These are phyloP conservation scores for Tetramorium alpestre DNA, from an alignment of 1,140 invertebrate species.

Conservation along the genomic window DNA sequence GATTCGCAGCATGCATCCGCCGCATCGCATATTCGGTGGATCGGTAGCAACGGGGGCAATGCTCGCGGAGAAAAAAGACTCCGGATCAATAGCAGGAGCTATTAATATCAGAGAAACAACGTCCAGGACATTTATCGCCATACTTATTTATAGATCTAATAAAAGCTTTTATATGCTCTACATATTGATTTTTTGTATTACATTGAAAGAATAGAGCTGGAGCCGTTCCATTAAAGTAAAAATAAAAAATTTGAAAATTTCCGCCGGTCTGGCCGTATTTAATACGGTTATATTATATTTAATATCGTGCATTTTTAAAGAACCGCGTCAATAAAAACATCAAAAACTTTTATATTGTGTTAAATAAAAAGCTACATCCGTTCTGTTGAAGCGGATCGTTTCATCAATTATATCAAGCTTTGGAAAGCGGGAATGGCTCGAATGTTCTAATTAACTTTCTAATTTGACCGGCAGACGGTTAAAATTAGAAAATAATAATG, in stretches of 20 bases:
- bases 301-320: background rate
- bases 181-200: slow-evolving; percentile 29
- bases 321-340: background rate
- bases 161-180: slow-evolving; percentile 18
- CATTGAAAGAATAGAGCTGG: background rate
- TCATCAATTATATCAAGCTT: background rate
- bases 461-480: background rate
- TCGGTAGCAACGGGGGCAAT: slow-evolving; percentile 24
- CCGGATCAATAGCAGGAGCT: slow-evolving; percentile 44
- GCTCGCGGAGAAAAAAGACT: slow-evolving; percentile 26
- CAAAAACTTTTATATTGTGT: background rate
- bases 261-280: background rate
- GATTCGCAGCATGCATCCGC: slow-evolving; percentile 52
- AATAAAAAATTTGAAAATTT: background rate
- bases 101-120: slow-evolving; percentile 54
- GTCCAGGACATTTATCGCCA: slow-evolving; percentile 46
- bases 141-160: slow-evolving; percentile 45
- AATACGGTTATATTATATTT: background rate
- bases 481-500: slow-evolving; percentile 50
- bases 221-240: background rate
- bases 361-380: background rate
- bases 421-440: background rate
- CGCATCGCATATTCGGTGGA: slow-evolving; percentile 40
- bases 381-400: background rate
- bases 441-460: slow-evolving; percentile 14